Conservation (phyloP, 2,113 vertebrate genomes). For the Psilopsiagon aymara region DNA sequence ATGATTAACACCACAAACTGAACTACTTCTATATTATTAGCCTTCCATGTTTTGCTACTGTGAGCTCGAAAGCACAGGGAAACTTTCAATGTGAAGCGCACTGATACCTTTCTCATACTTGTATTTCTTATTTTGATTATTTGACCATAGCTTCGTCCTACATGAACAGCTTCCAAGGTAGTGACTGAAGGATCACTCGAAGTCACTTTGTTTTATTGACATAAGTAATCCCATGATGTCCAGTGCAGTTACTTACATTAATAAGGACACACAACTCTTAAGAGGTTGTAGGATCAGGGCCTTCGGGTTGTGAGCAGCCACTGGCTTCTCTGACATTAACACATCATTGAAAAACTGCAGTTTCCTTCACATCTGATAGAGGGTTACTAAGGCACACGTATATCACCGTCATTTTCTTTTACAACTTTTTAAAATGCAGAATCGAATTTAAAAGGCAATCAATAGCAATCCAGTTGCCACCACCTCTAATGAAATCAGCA, state of each 20-base stretch:
- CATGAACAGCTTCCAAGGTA: neutral
- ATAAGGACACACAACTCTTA: neutral
- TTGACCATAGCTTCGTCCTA: neutral
- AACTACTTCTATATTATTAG: neutral
- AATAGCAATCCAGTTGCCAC: constrained; percentile 3
- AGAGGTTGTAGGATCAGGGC: neutral
- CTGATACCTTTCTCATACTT: neutral
- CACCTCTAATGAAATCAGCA: constrained; percentile 23
- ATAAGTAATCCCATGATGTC: neutral
- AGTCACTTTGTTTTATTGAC: neutral
- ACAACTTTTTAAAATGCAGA: constrained; percentile 27
- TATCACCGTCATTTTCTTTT: constrained; percentile 15
- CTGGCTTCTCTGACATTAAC: constrained; percentile 15
- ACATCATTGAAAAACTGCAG: constrained; percentile 32
- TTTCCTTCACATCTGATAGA: constrained; percentile 12
- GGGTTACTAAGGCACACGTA: neutral
- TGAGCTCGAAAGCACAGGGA: neutral
- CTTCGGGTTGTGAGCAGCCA: neutral
- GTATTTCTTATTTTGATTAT: neutral
- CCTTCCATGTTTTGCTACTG: neutral
- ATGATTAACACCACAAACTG: neutral
- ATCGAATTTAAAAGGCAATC: constrained; percentile 40
- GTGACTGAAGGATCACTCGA: neutral
- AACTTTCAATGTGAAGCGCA: neutral
- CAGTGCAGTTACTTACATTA: neutral